Conservation (phyloP, 2,797 vertebrate species). For the Aythya fuligula region DNA sequence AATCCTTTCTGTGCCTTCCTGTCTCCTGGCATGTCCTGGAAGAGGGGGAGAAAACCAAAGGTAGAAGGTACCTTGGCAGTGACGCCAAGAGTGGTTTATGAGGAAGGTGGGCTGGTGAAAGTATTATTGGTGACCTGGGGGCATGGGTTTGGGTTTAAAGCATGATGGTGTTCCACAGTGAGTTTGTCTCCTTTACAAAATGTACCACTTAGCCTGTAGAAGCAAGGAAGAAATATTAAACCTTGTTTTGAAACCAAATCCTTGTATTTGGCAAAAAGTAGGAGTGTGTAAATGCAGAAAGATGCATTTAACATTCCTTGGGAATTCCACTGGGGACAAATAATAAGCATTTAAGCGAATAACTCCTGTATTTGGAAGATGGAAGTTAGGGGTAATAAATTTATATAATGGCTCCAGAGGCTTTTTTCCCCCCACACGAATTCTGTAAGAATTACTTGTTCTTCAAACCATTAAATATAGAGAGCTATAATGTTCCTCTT, state of each 20-base stretch:
- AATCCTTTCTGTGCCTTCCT: neutral
- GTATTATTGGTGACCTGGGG: neutral
- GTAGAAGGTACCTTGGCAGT: neutral
- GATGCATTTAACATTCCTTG: neutral
- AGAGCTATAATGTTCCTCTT: neutral
- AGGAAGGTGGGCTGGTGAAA: neutral
- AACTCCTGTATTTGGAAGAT: neutral
- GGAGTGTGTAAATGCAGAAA: neutral
- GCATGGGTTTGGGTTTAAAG: rapidly evolving
- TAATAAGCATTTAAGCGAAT: neutral
- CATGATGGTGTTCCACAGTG: neutral
- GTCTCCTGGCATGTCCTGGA: neutral
- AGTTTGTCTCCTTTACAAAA: neutral
- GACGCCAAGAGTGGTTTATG: neutral
- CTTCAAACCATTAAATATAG: neutral
- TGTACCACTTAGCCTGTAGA: neutral
- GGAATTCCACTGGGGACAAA: neutral
- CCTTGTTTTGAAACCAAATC: neutral
- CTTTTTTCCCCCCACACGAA: neutral
- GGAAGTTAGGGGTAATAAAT: slow-evolving; percentile 2
- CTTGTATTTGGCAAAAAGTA: neutral
- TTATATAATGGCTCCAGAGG: neutral
- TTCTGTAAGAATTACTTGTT: neutral
- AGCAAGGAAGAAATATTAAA: neutral
- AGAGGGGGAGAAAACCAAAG: neutral